Percentiles rank a stretch among this genome's conserved stretches.
These are phyloP conservation scores for Ctenosaura bakeri DNA, from an alignment of 2,797 vertebrate genomes.

Conservation along the genomic window DNA sequence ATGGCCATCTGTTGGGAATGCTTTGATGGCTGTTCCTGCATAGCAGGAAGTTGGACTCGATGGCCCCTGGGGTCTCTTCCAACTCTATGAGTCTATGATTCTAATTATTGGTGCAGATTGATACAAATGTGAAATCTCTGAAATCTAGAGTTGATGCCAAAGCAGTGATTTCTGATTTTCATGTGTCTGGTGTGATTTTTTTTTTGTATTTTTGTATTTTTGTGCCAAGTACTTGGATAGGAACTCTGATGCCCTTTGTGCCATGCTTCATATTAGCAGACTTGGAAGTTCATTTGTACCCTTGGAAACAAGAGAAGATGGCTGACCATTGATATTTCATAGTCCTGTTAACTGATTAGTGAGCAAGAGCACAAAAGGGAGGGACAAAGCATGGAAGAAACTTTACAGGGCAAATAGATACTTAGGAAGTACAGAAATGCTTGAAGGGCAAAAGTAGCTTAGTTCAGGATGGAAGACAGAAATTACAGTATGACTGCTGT, in stretches of 20 bases:
- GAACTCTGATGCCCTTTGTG: neutral
- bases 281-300: neutral
- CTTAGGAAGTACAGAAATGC: neutral
- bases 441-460: neutral
- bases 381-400: neutral
- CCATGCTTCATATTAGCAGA: neutral
- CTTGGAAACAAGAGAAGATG: neutral
- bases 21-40: no score
- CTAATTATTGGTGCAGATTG: neutral
- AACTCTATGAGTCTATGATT: no score
- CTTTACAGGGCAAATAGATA: neutral
- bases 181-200: neutral
- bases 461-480: neutral
- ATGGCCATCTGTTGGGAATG: no score
- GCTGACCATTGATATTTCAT: neutral
- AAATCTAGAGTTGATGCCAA: neutral
- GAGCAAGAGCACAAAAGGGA: neutral
- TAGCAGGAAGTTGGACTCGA: no score
- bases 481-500: neutral
- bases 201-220: neutral
- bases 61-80: no score
- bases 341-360: neutral
- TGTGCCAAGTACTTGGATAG: neutral
- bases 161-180: neutral
- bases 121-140: neutral